These are phyloP conservation scores for Hydriomena furcata DNA, from an alignment of 2,888 invertebrate genomes.

Conservation along the genomic window DNA sequence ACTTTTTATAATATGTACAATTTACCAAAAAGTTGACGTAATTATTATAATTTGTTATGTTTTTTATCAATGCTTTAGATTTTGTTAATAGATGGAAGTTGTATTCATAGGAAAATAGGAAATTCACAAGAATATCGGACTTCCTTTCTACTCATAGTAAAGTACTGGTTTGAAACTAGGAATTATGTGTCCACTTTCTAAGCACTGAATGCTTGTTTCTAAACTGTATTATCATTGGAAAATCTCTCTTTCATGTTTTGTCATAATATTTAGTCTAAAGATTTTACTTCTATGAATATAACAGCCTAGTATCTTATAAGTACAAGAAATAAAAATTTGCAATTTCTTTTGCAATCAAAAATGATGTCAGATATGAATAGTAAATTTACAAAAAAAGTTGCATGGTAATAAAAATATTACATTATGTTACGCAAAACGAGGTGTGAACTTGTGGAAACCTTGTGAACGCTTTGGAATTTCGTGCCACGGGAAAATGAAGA, in stretches of 20 bases:
- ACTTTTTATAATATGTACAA: too few species aligned
- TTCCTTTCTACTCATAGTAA: constrained; percentile 29
- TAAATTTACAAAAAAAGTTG: neutral
- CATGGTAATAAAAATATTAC: constrained; percentile 3
- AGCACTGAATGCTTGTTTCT: constrained; percentile 27
- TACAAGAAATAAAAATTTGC: too few species aligned
- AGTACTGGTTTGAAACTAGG: constrained; percentile 28
- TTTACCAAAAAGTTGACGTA: too few species aligned
- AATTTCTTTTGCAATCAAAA: too few species aligned
- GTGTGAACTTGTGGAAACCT: constrained; percentile 5
- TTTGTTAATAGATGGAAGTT: too few species aligned
- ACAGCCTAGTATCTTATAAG: too few species aligned
- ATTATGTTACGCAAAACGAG: constrained; percentile 7
- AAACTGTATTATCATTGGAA: constrained; percentile 27
- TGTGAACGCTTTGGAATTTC: constrained; percentile 1
- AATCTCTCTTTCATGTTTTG: constrained; percentile 15
- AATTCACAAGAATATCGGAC: constrained; percentile 3
- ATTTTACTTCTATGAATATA: too few species aligned
- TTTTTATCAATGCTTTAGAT: too few species aligned
- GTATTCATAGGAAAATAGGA: neutral
- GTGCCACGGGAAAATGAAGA: constrained; percentile 6
- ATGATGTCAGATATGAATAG: neutral
- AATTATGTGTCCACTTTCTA: constrained; percentile 37
- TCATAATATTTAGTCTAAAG: neutral
- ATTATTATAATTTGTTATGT: too few species aligned